Conservation (phyloP, 2,888 invertebrate species). For the Microplitis manilae region DNA sequence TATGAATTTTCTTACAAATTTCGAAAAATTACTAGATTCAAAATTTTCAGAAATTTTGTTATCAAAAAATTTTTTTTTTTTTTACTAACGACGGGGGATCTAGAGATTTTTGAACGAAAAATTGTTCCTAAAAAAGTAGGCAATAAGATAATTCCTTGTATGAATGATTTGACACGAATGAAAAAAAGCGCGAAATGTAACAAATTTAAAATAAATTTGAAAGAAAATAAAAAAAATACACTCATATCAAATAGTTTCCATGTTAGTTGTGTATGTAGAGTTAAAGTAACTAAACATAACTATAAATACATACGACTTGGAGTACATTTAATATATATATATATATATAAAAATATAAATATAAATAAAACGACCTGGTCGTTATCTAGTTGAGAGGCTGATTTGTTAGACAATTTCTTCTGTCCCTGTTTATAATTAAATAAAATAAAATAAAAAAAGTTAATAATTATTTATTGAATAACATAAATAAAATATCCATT, state of each 20-base stretch:
- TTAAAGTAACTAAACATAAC: slow-evolving; percentile 3
- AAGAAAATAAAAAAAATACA: slow-evolving; percentile 60
- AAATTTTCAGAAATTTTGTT: too few species aligned
- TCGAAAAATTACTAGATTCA: too few species aligned
- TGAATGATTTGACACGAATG: not conserved
- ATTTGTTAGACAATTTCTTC: slow-evolving; percentile 60
- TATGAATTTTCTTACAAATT: too few species aligned
- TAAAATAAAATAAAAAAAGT: not conserved
- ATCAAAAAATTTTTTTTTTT: not conserved
- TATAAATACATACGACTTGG: not conserved
- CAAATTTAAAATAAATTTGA: slow-evolving; percentile 46
- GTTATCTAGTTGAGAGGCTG: slow-evolving; percentile 69
- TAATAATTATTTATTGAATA: not conserved
- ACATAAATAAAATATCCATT: slow-evolving; percentile 52
- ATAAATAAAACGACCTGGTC: slow-evolving; percentile 59
- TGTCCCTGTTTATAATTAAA: slow-evolving; percentile 65
- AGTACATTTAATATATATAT: slow-evolving; percentile 18
- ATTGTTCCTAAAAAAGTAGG: slow-evolving; percentile 58
- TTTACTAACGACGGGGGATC: not conserved
- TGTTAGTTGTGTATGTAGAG: slow-evolving; percentile 70
- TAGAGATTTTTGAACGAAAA: slow-evolving; percentile 37
- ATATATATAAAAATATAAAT: slow-evolving; percentile 54
- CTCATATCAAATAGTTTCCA: slow-evolving; percentile 72
- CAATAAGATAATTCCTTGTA: slow-evolving; percentile 61
- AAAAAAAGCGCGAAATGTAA: slow-evolving; percentile 35